Evolutionary conservation across 2,113 vertebrate species (phyloP), one percentile per base, ranked within the genome.

Genomic region (Scartelaos histophorus): DNA sequence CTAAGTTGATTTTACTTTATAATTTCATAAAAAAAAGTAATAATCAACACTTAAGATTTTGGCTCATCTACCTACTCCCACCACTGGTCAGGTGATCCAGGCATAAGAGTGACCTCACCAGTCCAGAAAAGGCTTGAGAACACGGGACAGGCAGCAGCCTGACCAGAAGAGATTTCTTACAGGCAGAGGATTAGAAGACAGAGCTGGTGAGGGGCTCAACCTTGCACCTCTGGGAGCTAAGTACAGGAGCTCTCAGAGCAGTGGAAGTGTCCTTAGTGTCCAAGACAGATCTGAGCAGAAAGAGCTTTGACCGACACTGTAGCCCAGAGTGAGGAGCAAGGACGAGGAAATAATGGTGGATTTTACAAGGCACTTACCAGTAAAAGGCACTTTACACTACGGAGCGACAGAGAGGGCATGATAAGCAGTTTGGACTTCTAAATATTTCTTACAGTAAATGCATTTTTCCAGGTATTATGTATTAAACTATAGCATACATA

Each of bases 101-200:
- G 19, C 19, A 21, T 35, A 29, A 43, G 64, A 11, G 34, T 81
- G 66, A 72, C 54, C 67, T 67, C 22, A 16, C 22, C 13, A 62
- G 58, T 58, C 34, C 46, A 49, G 3, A 46, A 68, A 24, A 49
- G 45, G 1, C 49, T 65, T 22, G 65, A 61, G 54, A 54, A 46
- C 25, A 45, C 24, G n/a, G 75, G 53, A 74, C 73, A 70, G 69
- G 61, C 54, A 16, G 70, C 13, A 34, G 66, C 13, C 0, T n/a
- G 66, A 43, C 71, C 68, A 53, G 71, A 13, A 56, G 65, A 81
- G 71, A 75, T 77, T 82, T 76, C 43, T 68, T 35, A 79, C 65
- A 61, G 75, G 62, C 13, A 66, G 70, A 76, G 68, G 76, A 84
- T 79, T 65, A 80, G 67, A 76, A 67, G 78, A 61, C 49, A 62